These are phyloP conservation scores for Eptesicus fuscus DNA, from an alignment of 2,113 vertebrate genomes.

Conservation along the genomic window DNA sequence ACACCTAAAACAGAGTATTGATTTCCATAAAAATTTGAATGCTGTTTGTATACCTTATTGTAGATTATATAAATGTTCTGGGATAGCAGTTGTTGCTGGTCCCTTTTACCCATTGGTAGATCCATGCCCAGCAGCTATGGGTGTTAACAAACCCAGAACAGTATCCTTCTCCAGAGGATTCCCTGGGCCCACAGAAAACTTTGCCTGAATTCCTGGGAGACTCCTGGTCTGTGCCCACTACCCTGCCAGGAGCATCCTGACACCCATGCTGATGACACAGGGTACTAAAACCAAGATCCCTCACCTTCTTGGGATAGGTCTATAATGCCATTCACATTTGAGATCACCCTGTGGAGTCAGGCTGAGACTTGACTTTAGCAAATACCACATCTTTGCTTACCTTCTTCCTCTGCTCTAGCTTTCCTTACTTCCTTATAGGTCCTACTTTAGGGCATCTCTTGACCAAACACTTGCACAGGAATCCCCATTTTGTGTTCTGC, in stretches of 20 bases:
- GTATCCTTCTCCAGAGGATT: neutral
- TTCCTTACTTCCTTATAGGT: neutral
- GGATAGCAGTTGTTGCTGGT: neutral
- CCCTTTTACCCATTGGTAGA: neutral
- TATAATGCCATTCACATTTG: neutral
- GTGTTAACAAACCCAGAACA: neutral
- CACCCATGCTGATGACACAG: neutral
- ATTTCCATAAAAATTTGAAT: constrained; percentile 2
- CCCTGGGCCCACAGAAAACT: neutral
- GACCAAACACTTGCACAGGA: too few species aligned
- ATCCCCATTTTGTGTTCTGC: neutral
- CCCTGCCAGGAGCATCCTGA: neutral
- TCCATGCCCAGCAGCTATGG: neutral
- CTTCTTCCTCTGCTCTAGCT: neutral
- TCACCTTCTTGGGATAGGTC: neutral
- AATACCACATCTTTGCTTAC: neutral
- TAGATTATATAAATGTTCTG: neutral
- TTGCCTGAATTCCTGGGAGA: neutral
- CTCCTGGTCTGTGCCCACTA: neutral
- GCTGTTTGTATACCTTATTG: neutral
- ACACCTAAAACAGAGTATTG: constrained; percentile 74
- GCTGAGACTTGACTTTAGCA: neutral
- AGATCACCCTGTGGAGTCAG: neutral
- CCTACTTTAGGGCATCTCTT: neutral
- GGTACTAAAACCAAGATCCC: neutral